These are phyloP conservation scores for Laothoe populi DNA, from an alignment of 2,888 invertebrate genomes.

Conservation along the genomic window DNA sequence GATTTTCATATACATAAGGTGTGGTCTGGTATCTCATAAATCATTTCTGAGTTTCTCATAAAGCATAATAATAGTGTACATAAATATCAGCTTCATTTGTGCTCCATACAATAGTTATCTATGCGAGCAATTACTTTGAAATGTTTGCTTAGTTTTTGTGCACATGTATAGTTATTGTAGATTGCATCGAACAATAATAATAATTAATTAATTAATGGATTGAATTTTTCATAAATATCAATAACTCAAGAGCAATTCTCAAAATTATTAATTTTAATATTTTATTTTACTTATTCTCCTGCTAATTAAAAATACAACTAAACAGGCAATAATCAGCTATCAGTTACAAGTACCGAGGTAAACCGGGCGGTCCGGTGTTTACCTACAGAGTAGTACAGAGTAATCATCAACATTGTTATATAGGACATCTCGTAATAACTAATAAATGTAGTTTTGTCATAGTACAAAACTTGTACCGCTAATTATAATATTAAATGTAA, in stretches of 20 bases:
- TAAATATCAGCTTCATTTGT: slow-evolving; percentile 21
- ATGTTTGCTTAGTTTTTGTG: slow-evolving; percentile 15
- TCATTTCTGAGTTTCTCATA: slow-evolving; percentile 21
- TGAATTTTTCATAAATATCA: too few species aligned
- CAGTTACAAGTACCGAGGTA: slow-evolving; percentile 62
- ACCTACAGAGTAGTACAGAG: slow-evolving; percentile 30
- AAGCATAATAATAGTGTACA: slow-evolving; percentile 21
- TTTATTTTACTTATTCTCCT: too few species aligned
- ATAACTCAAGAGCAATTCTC: too few species aligned
- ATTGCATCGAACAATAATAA: too few species aligned
- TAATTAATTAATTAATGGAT: too few species aligned
- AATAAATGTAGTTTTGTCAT: slow-evolving; percentile 18
- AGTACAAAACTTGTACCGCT: neutral
- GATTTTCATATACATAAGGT: slow-evolving; percentile 21
- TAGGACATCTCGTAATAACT: neutral
- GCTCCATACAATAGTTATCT: slow-evolving; percentile 20
- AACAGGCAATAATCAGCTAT: slow-evolving; percentile 61
- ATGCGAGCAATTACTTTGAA: slow-evolving; percentile 14
- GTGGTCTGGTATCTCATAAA: slow-evolving; percentile 22
- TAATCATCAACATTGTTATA: slow-evolving; percentile 13
- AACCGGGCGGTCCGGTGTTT: slow-evolving; percentile 50
- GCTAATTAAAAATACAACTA: too few species aligned
- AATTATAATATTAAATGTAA: neutral
- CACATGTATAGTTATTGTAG: neutral
- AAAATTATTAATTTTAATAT: too few species aligned